Evolutionary conservation across 2,113 vertebrate genomes (phyloP).

Genomic region (Burhinus oedicnemus): DNA sequence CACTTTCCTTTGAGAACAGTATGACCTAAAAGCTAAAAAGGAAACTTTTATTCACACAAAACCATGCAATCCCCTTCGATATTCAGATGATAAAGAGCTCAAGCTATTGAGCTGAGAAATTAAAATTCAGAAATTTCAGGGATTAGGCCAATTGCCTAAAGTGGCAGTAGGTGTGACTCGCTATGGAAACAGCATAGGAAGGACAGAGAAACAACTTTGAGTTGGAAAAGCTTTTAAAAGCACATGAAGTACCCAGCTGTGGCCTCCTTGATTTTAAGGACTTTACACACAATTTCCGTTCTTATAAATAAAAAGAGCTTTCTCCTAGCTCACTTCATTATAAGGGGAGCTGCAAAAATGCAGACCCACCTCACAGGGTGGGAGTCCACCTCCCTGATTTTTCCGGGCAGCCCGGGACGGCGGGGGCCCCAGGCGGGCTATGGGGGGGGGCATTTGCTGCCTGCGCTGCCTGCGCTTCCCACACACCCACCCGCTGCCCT

Average conservation of each 20-base stretch:
- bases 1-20: neutral
- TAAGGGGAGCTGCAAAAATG: neutral
- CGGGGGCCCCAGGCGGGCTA: neutral
- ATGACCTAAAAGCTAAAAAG: neutral
- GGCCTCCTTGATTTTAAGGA: conserved; percentile 52
- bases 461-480: neutral
- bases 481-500: rapidly evolving
- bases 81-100: neutral
- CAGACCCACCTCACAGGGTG: neutral
- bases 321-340: conserved; percentile 5
- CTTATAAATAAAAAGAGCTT: conserved; percentile 43
- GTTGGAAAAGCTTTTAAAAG: conserved; percentile 40
- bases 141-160: neutral
- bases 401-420: neutral
- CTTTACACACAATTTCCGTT: conserved; percentile 45
- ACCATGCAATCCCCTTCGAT: neutral
- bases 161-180: neutral
- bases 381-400: neutral
- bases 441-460: rapidly evolving
- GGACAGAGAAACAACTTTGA: neutral
- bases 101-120: neutral
- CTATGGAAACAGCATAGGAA: conserved; percentile 32
- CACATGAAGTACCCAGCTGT: conserved; percentile 14
- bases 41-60: neutral
- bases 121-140: neutral